Percentiles rank a stretch among this genome's conserved stretches.
phyloP scores from a whole-genome alignment of 2,888 invertebrate species.

The Mactromeris polynyma region DNA sequence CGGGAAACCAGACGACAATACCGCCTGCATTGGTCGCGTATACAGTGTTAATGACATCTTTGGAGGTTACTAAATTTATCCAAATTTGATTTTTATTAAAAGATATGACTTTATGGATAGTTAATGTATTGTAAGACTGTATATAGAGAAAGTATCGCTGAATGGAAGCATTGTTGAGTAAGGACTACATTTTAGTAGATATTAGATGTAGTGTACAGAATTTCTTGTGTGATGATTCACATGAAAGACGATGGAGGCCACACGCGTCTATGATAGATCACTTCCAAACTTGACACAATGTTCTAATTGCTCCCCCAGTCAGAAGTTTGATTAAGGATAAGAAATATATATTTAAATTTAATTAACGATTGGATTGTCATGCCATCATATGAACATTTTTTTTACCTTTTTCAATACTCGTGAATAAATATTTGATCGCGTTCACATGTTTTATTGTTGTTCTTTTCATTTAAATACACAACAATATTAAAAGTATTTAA shows the following conservation, averaged over 20 bases:
- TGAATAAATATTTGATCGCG: background rate
- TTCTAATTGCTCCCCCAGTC: background rate
- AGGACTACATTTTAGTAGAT: background rate
- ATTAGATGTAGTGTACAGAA: background rate
- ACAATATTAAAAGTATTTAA: no score
- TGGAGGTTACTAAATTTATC: conserved; percentile 20
- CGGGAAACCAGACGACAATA: conserved; percentile 49
- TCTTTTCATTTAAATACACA: no score
- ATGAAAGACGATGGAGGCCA: background rate
- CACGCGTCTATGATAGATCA: no score
- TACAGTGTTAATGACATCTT: conserved; percentile 22
- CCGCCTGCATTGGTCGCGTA: conserved; percentile 42
- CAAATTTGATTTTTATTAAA: background rate
- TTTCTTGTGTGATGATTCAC: background rate
- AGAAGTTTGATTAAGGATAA: background rate
- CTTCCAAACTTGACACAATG: background rate
- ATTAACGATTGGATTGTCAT: background rate
- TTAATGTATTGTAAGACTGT: background rate
- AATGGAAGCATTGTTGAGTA: background rate
- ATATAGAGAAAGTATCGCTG: background rate
- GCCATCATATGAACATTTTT: background rate
- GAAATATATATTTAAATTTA: background rate
- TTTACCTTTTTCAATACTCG: background rate
- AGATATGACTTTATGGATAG: background rate
- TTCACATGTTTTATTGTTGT: no score